Conservation (phyloP, 2,888 invertebrate species). For the Fissipunctia ypsillon region DNA sequence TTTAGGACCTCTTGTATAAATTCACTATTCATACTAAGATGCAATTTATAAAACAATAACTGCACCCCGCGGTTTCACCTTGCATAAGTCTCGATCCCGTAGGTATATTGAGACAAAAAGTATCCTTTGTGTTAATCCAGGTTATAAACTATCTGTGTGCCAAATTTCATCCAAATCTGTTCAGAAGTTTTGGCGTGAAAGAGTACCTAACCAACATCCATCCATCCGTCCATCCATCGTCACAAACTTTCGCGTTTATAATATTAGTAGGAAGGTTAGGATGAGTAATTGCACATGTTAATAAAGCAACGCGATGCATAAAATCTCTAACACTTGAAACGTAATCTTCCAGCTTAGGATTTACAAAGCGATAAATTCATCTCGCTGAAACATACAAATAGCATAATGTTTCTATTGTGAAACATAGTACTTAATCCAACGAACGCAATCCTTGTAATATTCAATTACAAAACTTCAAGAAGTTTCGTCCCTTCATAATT, state of each 20-base stretch:
- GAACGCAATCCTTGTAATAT: conserved; percentile 7
- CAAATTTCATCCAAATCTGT: no score
- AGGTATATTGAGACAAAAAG: no score
- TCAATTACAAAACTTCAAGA: conserved; percentile 18
- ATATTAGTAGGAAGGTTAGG: no score
- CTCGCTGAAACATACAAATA: conserved; percentile 25
- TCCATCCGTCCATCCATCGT: no score
- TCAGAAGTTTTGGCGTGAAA: no score
- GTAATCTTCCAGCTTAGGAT: conserved; percentile 22
- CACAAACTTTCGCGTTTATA: no score
- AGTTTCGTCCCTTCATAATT: conserved; percentile 22
- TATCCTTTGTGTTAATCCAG: no score
- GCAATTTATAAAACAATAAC: conserved; percentile 12
- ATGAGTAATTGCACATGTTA: conserved; percentile 9
- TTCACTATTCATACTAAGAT: neutral
- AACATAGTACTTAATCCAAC: conserved; percentile 1
- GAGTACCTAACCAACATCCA: no score
- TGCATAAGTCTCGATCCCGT: no score
- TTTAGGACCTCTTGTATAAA: neutral
- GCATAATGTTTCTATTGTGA: conserved; percentile 25
- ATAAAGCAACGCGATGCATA: conserved; percentile 3
- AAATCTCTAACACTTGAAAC: conserved; percentile 24
- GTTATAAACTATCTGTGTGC: no score
- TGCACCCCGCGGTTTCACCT: no score
- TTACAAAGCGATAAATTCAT: conserved; percentile 41